Evolutionary conservation across 2,113 vertebrate species (phyloP).

Genomic region (Thalassarche chlororhynchos): DNA sequence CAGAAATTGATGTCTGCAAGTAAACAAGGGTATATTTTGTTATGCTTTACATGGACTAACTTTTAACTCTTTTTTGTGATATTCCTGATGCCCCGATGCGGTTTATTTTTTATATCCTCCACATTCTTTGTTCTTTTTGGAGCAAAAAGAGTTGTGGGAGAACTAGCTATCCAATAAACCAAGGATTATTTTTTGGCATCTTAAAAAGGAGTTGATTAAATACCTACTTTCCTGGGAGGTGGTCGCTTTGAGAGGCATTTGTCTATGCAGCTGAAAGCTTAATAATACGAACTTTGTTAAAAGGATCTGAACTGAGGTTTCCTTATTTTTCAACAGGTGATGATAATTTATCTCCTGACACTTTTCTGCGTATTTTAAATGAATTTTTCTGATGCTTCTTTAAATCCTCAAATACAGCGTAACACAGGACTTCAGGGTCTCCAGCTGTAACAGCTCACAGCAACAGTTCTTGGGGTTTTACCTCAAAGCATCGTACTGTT

Average conservation of each 20-base stretch:
- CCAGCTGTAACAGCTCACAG: background rate
- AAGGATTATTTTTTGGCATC: background rate
- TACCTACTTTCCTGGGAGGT: background rate
- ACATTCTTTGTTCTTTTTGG: background rate
- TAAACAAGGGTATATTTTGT: background rate
- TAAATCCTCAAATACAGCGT: background rate
- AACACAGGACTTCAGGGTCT: background rate
- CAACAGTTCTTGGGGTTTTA: background rate
- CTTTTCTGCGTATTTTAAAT: background rate
- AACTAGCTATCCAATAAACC: background rate
- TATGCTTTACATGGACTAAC: background rate
- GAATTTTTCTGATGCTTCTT: background rate
- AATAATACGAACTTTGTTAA: background rate
- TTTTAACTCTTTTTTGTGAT: background rate
- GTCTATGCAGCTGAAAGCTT: background rate
- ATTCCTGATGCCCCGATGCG: background rate
- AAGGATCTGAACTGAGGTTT: background rate
- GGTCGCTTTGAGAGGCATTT: background rate
- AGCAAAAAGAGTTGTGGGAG: background rate
- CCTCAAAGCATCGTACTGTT: background rate
- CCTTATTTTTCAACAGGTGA: background rate
- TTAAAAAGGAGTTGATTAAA: background rate
- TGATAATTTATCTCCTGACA: background rate
- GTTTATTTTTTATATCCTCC: background rate
- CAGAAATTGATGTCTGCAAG: background rate